Percentiles rank a stretch among this genome's conserved stretches.
Evolutionary conservation across 2,113 vertebrate species (phyloP).

Genomic region (Vidua chalybeata): DNA sequence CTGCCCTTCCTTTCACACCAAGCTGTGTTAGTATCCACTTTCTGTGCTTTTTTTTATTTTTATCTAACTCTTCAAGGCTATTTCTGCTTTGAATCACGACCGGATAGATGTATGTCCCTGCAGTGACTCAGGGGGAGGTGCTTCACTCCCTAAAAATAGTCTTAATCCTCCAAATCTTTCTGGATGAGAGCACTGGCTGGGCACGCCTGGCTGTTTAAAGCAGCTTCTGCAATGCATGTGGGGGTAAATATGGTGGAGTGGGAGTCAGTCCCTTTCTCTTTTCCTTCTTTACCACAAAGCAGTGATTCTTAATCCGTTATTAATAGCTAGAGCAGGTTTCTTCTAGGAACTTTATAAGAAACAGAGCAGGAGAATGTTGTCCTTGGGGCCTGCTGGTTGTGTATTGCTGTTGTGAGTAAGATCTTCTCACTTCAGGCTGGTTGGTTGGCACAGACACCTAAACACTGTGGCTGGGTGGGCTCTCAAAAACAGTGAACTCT

Average conservation of each 20-base stretch:
- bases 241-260: background rate
- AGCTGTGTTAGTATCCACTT: background rate
- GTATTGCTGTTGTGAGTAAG: background rate
- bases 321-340: background rate
- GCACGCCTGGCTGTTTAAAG: background rate
- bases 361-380: background rate
- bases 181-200: background rate
- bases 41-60: background rate
- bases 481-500: background rate
- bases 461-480: background rate
- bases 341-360: background rate
- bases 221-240: background rate
- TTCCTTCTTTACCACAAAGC: background rate
- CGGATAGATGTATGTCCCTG: background rate
- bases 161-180: background rate
- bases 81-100: background rate
- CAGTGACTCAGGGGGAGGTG: slow-evolving; percentile 21
- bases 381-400: background rate
- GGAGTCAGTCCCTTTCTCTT: background rate
- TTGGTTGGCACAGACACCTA: fast-evolving
- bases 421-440: background rate
- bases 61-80: background rate
- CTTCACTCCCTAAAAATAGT: slow-evolving; percentile 28
- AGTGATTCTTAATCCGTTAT: background rate
- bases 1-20: background rate